These are phyloP conservation scores for Drosophila murphyi DNA, from an alignment of 1,140 invertebrate species.

Conservation along the genomic window DNA sequence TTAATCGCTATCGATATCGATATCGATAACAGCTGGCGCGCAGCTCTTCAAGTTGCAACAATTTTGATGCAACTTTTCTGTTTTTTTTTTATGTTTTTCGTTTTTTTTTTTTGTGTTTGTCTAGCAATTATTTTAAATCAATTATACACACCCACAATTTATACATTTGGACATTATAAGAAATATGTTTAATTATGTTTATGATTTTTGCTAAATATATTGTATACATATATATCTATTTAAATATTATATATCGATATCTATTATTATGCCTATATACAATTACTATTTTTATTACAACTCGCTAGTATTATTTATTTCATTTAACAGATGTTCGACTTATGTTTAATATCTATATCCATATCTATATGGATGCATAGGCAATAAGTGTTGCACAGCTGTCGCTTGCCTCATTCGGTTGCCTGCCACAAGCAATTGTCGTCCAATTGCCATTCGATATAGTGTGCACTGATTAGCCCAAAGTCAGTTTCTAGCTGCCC, in stretches of 20 bases:
- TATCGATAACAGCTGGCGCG: neutral
- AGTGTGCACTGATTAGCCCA: conserved; percentile 24
- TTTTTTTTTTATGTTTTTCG: conserved; percentile 1
- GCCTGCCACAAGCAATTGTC: neutral
- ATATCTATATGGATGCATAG: too few species aligned
- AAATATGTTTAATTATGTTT: conserved; percentile 18
- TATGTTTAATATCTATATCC: too few species aligned
- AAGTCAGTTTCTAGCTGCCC: neutral
- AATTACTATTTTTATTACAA: neutral
- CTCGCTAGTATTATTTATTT: too few species aligned
- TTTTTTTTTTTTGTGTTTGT: neutral
- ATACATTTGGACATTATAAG: neutral
- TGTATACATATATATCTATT: neutral
- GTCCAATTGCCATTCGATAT: conserved; percentile 6
- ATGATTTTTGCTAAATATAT: neutral
- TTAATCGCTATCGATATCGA: conserved; percentile 5
- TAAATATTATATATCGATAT: neutral
- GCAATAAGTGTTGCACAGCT: neutral
- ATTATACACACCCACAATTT: conserved; percentile 2
- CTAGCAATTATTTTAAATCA: neutral
- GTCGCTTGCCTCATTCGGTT: neutral
- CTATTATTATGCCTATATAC: neutral
- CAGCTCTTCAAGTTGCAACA: neutral
- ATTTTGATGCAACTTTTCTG: neutral
- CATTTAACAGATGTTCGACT: too few species aligned